These are phyloP conservation scores for Siphlonurus alternatus DNA, from an alignment of 2,888 invertebrate species.

Conservation along the genomic window DNA sequence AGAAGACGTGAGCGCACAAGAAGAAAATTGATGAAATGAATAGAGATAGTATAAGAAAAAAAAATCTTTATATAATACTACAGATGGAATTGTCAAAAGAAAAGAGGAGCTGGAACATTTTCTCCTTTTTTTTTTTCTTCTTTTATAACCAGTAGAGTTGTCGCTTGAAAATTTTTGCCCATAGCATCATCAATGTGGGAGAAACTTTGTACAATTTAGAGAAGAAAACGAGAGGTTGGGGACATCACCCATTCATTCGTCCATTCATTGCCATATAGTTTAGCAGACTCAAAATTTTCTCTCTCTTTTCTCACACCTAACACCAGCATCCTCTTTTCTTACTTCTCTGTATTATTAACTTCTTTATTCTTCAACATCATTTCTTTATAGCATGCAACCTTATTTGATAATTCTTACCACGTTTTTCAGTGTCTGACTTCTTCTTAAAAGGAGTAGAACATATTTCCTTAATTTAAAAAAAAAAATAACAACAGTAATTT, in stretches of 20 bases:
- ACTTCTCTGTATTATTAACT: not conserved
- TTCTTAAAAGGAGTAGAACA: no score
- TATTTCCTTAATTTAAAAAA: no score
- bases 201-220: not conserved
- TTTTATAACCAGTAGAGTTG: not conserved
- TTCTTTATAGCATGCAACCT: no score
- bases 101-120: not conserved
- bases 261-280: not conserved
- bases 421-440: no score
- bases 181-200: not conserved
- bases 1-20: not conserved
- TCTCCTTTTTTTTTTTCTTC: not conserved
- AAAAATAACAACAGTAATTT: no score
- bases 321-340: not conserved
- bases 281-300: not conserved
- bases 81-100: not conserved
- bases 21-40: constrained; percentile 1
- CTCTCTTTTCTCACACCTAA: not conserved
- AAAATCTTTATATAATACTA: not conserved
- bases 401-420: no score
- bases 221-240: not conserved
- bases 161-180: not conserved
- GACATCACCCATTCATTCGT: not conserved
- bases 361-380: no score
- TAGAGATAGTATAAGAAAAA: not conserved